These are phyloP conservation scores for Apostichopus leukothele DNA, from an alignment of 53 echinoderm and acorn worm genomes.

Conservation along the genomic window DNA sequence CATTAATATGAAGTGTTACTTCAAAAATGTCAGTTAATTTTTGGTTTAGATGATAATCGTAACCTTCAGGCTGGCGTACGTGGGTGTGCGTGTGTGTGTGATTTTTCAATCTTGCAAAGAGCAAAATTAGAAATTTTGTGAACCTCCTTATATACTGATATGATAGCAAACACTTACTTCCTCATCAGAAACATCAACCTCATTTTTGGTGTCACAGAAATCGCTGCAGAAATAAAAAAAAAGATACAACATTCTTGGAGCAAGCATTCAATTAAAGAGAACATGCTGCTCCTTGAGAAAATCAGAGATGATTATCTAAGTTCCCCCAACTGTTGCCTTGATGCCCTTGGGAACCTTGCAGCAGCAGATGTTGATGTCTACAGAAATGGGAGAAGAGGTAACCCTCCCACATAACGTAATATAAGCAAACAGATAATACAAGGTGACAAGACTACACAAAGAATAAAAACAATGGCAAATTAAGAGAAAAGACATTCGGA, in stretches of 20 bases:
- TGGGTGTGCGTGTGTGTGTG: no score
- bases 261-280: background rate
- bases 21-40: no score
- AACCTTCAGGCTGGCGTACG: no score
- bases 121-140: no score
- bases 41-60: no score
- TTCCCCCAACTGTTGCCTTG: no score
- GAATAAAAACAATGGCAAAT: no score
- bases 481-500: background rate
- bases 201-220: constrained; percentile 76
- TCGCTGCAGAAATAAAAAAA: constrained; percentile 58
- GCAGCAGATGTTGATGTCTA: background rate
- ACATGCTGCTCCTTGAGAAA: background rate
- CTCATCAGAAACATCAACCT: constrained; percentile 79
- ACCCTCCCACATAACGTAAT: background rate
- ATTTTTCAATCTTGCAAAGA: no score
- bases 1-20: no score
- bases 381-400: background rate
- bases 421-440: no score
- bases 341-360: background rate
- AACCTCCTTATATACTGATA: no score
- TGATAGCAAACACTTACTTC: constrained; percentile 60
- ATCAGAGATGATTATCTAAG: background rate
- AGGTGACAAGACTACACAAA: no score
- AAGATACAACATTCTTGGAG: background rate